Percentiles rank a stretch among this genome's conserved stretches.
Evolutionary conservation across 2,113 vertebrate genomes (phyloP).

Genomic region (Sebastes schlegelii): DNA sequence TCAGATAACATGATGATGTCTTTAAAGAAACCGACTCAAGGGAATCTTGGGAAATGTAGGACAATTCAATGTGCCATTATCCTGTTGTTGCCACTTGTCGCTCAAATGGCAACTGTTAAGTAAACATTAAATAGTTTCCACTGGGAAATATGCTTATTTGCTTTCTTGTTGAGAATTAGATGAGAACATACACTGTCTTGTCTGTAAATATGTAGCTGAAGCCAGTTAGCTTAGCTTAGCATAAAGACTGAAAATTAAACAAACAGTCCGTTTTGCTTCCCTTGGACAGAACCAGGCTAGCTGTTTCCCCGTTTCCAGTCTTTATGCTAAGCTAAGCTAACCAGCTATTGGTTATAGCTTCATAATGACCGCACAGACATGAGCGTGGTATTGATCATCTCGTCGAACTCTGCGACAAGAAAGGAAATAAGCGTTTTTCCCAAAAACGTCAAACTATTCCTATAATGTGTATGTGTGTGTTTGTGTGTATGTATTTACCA

Average conservation of each 20-base stretch:
- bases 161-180: not conserved
- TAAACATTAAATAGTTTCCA: not conserved
- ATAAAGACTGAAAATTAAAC: not conserved
- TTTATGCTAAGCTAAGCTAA: not conserved
- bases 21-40: not conserved
- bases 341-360: not conserved
- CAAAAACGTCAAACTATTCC: not conserved
- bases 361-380: not conserved
- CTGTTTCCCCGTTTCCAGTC: not conserved
- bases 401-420: not conserved
- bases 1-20: not conserved
- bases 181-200: not conserved
- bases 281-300: too few species aligned
- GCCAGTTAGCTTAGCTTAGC: conserved; percentile 6
- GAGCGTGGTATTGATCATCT: not conserved
- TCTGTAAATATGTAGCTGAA: not conserved
- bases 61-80: too few species aligned
- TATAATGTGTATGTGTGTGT: conserved; percentile 1
- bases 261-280: too few species aligned
- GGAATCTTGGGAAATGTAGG: not conserved
- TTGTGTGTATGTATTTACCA: conserved; percentile 82
- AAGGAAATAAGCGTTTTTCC: not conserved
- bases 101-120: not conserved
- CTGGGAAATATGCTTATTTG: not conserved
- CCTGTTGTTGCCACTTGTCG: not conserved